Conservation (phyloP, 2,888 invertebrate species). For the Automeris io region DNA sequence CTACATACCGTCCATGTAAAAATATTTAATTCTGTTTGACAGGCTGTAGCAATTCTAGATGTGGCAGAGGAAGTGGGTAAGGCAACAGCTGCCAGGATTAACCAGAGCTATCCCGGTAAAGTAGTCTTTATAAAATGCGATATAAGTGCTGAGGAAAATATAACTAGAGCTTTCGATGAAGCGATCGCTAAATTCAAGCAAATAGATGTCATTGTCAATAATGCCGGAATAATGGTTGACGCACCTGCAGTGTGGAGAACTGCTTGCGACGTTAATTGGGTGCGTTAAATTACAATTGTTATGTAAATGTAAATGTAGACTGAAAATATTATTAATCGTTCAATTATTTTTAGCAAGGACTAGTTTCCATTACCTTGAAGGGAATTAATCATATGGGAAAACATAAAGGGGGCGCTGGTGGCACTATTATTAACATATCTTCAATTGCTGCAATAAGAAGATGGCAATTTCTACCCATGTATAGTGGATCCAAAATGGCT, state of each 20-base stretch:
- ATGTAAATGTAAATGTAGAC: too few relatives aligned
- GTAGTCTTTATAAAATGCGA: conserved; percentile 39
- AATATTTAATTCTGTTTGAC: too few relatives aligned
- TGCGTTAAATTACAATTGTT: too few relatives aligned
- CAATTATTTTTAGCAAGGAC: conserved; percentile 51
- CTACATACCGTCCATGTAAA: too few relatives aligned
- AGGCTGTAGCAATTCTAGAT: conserved; percentile 38
- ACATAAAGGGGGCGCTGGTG: conserved; percentile 36
- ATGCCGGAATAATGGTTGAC: conserved; percentile 43
- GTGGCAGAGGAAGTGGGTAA: conserved; percentile 31
- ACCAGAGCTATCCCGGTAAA: conserved; percentile 24
- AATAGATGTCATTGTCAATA: conserved; percentile 42
- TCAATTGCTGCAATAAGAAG: conserved; percentile 28
- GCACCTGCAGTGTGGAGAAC: conserved; percentile 30
- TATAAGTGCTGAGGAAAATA: conserved; percentile 32
- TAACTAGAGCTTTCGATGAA: conserved; percentile 26
- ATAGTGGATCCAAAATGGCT: conserved; percentile 32
- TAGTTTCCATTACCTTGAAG: conserved; percentile 54
- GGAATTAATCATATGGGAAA: conserved; percentile 37
- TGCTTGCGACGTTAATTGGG: conserved; percentile 38
- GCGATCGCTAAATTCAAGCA: conserved; percentile 25
- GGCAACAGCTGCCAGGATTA: conserved; percentile 24
- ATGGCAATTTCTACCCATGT: conserved; percentile 26
- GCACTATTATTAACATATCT: conserved; percentile 40
- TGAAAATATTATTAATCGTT: too few relatives aligned